Conservation (phyloP, 2,888 invertebrate genomes). For the Cheilosia vernalis region DNA sequence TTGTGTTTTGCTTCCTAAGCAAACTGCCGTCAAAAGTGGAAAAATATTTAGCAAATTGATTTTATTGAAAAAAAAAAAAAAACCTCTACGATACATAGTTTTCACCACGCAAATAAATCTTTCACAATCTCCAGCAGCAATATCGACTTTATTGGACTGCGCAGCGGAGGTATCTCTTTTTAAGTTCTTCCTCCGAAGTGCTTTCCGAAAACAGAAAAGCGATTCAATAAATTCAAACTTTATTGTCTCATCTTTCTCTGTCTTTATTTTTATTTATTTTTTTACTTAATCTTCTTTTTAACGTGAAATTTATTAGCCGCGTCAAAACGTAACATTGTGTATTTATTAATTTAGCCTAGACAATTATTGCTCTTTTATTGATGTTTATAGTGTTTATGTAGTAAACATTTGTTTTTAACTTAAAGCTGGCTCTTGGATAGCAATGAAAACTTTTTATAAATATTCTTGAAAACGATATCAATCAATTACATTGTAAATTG, state of each 20-base stretch:
- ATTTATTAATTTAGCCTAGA: slow-evolving; percentile 24
- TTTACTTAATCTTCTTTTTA: slow-evolving; percentile 7
- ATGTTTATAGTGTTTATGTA: slow-evolving; percentile 12
- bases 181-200: too few species aligned
- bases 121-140: too few species aligned
- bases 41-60: too few species aligned
- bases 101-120: too few species aligned
- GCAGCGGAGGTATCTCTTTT: neutral
- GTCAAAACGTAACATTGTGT: slow-evolving; percentile 6
- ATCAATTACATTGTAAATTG: slow-evolving; percentile 1
- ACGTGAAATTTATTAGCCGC: neutral
- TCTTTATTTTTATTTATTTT: slow-evolving; percentile 3
- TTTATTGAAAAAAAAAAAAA: too few species aligned
- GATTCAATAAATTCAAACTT: neutral
- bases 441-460: too few species aligned
- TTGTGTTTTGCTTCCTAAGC: too few species aligned
- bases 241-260: slow-evolving; percentile 4
- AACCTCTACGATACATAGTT: too few species aligned
- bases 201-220: neutral
- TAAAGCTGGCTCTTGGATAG: too few species aligned
- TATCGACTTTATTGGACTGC: neutral
- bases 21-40: too few species aligned
- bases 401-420: slow-evolving; percentile 17
- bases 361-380: slow-evolving; percentile 15
- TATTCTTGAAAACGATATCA: neutral